Conservation (phyloP, 2,113 vertebrate species). For the Hyperopisus bebe region DNA sequence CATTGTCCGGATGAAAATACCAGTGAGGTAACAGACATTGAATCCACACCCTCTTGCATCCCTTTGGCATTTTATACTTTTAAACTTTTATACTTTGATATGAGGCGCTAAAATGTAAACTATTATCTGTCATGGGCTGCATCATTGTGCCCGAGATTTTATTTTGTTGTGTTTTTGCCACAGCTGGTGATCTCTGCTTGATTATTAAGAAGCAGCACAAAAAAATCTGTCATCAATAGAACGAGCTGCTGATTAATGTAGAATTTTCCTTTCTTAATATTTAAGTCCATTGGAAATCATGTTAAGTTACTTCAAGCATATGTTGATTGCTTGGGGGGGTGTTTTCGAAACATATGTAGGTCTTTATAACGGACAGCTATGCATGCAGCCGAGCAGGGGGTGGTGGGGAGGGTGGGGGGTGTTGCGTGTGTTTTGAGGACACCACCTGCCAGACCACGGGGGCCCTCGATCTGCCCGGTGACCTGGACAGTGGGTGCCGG, state of each 20-base stretch:
- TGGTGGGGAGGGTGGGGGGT: neutral
- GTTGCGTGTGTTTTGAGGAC: neutral
- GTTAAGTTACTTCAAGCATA: neutral
- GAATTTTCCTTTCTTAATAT: neutral
- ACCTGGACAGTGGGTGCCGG: constrained; percentile 14
- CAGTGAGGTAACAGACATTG: constrained; percentile 9
- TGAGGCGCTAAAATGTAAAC: neutral
- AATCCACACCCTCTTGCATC: neutral
- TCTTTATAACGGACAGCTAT: neutral
- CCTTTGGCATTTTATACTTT: neutral
- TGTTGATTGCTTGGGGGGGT: neutral
- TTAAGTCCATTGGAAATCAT: neutral
- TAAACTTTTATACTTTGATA: neutral
- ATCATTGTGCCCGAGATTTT: neutral
- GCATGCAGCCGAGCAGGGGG: neutral
- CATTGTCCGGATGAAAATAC: constrained; percentile 39
- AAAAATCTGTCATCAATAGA: neutral
- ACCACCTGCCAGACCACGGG: neutral
- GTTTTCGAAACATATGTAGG: neutral
- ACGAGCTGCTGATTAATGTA: constrained; percentile 3
- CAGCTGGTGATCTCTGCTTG: neutral
- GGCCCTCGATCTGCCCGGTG: constrained; percentile 33
- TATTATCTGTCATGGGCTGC: neutral
- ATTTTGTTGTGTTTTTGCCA: neutral
- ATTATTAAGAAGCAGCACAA: neutral